These are phyloP conservation scores for Notarius lentiginosus DNA, from an alignment of 2,113 vertebrate species.

Conservation along the genomic window DNA sequence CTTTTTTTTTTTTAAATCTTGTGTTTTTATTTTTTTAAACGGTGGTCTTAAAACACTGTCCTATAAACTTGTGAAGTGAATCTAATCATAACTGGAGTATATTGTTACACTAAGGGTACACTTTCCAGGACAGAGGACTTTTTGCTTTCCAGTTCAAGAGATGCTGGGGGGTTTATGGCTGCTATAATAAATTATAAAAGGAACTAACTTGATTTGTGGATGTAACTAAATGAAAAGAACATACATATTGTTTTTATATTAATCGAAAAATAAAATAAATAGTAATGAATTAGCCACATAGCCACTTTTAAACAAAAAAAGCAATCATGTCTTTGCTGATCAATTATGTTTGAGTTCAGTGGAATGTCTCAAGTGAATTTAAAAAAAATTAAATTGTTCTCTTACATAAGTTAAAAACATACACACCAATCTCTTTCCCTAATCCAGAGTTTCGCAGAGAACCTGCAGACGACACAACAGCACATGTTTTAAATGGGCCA, in stretches of 20 bases:
- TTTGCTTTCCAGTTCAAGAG: too few relatives aligned
- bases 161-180: too few relatives aligned
- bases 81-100: neutral
- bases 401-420: neutral
- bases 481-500: constrained; percentile 69
- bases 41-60: too few relatives aligned
- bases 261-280: neutral
- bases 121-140: too few relatives aligned
- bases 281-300: neutral
- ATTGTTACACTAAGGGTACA: too few relatives aligned
- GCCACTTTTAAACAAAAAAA: neutral
- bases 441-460: constrained; percentile 66
- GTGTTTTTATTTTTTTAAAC: too few relatives aligned
- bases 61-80: too few relatives aligned
- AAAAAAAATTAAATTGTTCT: neutral
- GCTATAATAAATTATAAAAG: neutral
- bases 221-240: neutral
- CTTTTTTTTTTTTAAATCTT: too few relatives aligned
- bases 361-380: neutral
- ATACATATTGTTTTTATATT: neutral
- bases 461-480: constrained; percentile 65
- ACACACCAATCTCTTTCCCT: constrained; percentile 68
- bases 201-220: neutral
- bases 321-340: neutral
- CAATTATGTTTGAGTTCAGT: neutral